These are phyloP conservation scores for Seriola aureovittata DNA, from an alignment of 2,113 vertebrate genomes.

Conservation along the genomic window DNA sequence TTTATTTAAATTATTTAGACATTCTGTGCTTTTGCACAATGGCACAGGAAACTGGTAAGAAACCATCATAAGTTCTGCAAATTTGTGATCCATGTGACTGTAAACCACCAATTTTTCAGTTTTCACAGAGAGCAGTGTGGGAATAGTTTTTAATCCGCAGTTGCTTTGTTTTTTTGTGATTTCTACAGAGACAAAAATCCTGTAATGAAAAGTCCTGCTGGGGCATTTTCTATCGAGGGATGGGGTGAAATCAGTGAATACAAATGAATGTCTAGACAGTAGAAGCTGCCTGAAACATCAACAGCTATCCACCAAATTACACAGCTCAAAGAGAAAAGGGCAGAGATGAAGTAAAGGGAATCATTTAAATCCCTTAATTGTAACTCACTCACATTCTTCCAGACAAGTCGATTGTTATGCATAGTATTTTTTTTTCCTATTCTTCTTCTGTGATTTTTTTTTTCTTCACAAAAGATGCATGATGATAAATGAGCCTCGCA, in stretches of 20 bases:
- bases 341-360: slow-evolving; percentile 59
- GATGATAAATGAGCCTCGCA: slow-evolving; percentile 55
- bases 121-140: slow-evolving; percentile 12
- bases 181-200: slow-evolving; percentile 63
- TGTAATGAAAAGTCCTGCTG: slow-evolving; percentile 68
- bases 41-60: slow-evolving; percentile 13
- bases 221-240: slow-evolving; percentile 52
- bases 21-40: slow-evolving; percentile 4
- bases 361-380: slow-evolving; percentile 68
- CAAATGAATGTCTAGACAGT: slow-evolving; percentile 77
- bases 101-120: slow-evolving; percentile 39
- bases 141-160: slow-evolving; percentile 31
- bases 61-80: slow-evolving; percentile 18
- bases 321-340: slow-evolving; percentile 59
- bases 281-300: slow-evolving; percentile 61
- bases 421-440: slow-evolving; percentile 25
- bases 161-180: slow-evolving; percentile 43
- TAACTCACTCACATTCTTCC: slow-evolving; percentile 47
- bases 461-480: slow-evolving; percentile 37
- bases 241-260: slow-evolving; percentile 74
- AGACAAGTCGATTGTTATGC: slow-evolving; percentile 56
- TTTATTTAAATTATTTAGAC: slow-evolving; percentile 13
- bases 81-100: slow-evolving; percentile 4
- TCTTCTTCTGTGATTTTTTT: slow-evolving; percentile 22
- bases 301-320: slow-evolving; percentile 69